Conservation (phyloP, 2,113 vertebrate species). For the Aythya baeri region DNA sequence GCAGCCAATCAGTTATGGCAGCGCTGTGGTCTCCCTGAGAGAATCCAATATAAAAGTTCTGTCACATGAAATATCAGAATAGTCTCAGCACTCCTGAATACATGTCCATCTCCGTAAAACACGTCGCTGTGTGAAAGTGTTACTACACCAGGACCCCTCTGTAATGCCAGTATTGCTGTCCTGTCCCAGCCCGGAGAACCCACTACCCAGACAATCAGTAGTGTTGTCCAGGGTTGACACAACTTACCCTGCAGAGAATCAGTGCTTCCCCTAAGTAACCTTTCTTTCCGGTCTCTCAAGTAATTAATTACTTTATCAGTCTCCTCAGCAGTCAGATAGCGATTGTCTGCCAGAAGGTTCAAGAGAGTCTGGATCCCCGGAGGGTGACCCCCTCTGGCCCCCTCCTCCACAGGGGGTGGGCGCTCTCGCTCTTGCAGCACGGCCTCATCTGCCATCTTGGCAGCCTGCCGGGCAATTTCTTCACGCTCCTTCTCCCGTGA, state of each 20-base stretch:
- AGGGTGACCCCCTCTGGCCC: slow-evolving; percentile 73
- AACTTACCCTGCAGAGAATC: slow-evolving; percentile 85
- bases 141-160: background rate
- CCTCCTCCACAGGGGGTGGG: slow-evolving; percentile 73
- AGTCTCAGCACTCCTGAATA: background rate
- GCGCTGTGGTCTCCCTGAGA: background rate
- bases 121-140: background rate
- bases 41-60: background rate
- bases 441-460: slow-evolving; percentile 96
- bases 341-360: slow-evolving; percentile 83
- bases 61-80: background rate
- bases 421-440: slow-evolving; percentile 89
- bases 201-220: background rate
- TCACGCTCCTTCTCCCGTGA: slow-evolving; percentile 93
- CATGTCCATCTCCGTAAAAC: accelerated
- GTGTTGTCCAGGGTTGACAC: slow-evolving; percentile 22
- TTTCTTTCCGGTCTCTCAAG: slow-evolving; percentile 89
- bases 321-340: slow-evolving; percentile 91
- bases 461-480: slow-evolving; percentile 92
- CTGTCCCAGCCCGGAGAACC: background rate
- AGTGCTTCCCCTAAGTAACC: slow-evolving; percentile 78
- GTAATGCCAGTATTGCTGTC: background rate
- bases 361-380: slow-evolving; percentile 79
- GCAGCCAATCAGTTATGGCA: background rate
- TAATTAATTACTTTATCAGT: slow-evolving; percentile 90